A percentile compares a stretch with the other conserved stretches of the same genome.
phyloP scores from a whole-genome alignment of 2,888 invertebrate genomes.

The Macrophya annulata region DNA sequence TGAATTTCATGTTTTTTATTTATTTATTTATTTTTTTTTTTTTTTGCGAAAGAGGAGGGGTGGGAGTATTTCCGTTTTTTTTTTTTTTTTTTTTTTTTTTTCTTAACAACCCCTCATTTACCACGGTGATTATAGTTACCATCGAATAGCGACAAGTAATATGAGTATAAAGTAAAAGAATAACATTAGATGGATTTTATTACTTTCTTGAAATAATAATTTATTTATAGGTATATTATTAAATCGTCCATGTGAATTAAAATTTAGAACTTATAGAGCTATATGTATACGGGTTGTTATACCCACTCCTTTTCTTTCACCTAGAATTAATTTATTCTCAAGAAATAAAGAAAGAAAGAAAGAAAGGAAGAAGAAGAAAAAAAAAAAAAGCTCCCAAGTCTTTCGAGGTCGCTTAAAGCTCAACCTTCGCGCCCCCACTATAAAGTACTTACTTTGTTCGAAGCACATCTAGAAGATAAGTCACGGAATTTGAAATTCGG shows the following conservation, averaged over 20 bases:
- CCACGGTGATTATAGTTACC: background rate
- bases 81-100: background rate
- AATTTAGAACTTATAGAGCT: background rate
- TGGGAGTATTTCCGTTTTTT: background rate
- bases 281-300: too few relatives aligned
- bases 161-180: background rate
- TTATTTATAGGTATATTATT: background rate
- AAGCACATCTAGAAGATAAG: conserved; percentile 48
- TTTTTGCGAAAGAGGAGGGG: too few relatives aligned
- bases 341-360: background rate
- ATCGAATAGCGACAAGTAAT: background rate
- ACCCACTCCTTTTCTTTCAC: background rate
- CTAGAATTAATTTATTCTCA: background rate
- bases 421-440: conserved; percentile 4
- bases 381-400: conserved; percentile 21
- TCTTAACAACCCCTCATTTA: conserved; percentile 22
- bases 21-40: background rate
- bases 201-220: background rate
- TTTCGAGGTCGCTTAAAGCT: conserved; percentile 45
- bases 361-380: background rate
- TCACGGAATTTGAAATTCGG: conserved; percentile 50
- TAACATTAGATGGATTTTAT: background rate
- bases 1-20: background rate
- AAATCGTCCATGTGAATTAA: background rate
- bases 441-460: conserved; percentile 31